Percentiles rank a stretch among this genome's conserved stretches.
Evolutionary conservation across 35 echinoderm and acorn worm species (phyloP).

Genomic region (Lytechinus variegatus): DNA sequence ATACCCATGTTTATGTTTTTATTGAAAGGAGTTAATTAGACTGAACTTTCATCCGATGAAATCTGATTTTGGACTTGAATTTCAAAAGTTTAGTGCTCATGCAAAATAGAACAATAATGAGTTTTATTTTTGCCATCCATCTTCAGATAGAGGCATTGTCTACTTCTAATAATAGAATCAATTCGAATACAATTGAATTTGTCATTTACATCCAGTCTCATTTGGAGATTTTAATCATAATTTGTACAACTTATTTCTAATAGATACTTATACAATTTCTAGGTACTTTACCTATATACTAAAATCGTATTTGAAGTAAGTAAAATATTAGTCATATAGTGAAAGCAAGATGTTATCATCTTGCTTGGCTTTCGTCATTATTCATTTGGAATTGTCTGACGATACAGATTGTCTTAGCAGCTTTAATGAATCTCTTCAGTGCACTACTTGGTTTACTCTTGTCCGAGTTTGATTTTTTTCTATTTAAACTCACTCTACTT

Average conservation of each 20-base stretch:
- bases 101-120: too few species aligned
- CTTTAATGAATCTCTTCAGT: constrained; percentile 49
- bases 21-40: too few species aligned
- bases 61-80: too few species aligned
- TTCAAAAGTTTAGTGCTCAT: too few species aligned
- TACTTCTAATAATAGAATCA: too few species aligned
- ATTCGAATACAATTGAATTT: background rate
- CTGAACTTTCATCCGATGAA: too few species aligned
- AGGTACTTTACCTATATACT: background rate
- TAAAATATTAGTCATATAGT: background rate
- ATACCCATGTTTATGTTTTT: too few species aligned
- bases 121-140: too few species aligned
- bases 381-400: constrained; percentile 58
- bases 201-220: background rate
- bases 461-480: background rate
- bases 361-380: background rate
- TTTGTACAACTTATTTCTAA: background rate
- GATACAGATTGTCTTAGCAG: constrained; percentile 57
- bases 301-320: background rate
- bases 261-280: background rate
- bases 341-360: background rate
- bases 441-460: constrained; percentile 29
- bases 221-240: background rate
- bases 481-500: background rate
- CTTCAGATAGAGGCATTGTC: too few species aligned